Percentiles rank a stretch among this genome's conserved stretches.
phyloP scores from a whole-genome alignment of 2,113 vertebrate species.

The Dasyprocta punctata region DNA sequence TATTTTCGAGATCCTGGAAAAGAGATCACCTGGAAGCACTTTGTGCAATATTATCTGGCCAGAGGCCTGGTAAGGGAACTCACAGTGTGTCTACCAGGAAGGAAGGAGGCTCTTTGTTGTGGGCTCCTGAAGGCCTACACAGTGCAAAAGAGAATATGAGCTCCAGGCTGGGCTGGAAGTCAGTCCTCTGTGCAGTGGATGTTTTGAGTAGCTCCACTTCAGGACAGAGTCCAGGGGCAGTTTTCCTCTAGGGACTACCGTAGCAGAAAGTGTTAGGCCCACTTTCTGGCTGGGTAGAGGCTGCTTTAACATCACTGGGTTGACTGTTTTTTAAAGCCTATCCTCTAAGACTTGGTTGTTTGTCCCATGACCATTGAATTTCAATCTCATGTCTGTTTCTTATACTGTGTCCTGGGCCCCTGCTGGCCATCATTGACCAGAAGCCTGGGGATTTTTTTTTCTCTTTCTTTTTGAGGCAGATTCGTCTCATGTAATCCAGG shows the following conservation, averaged over 20 bases:
- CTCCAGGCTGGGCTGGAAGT: neutral
- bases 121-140: neutral
- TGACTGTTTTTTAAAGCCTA: neutral
- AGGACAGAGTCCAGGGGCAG: neutral
- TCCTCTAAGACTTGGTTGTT: neutral
- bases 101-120: neutral
- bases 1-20: constrained; percentile 84
- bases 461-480: neutral
- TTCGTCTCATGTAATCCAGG: neutral
- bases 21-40: constrained; percentile 90
- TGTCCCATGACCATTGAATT: neutral
- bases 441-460: neutral
- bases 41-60: constrained; percentile 86
- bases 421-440: neutral
- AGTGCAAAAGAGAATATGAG: neutral
- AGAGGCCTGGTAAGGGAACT: constrained; percentile 86
- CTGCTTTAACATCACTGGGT: neutral
- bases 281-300: neutral
- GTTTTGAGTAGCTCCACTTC: neutral
- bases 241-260: too few species aligned
- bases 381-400: neutral
- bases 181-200: too few species aligned
- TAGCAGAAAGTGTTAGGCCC: neutral
- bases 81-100: neutral
- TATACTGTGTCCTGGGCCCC: neutral